A percentile compares a stretch with the other conserved stretches of the same genome.
phyloP scores from a whole-genome alignment of 1,140 invertebrate genomes.

The Lamellibrachia luymesi region DNA sequence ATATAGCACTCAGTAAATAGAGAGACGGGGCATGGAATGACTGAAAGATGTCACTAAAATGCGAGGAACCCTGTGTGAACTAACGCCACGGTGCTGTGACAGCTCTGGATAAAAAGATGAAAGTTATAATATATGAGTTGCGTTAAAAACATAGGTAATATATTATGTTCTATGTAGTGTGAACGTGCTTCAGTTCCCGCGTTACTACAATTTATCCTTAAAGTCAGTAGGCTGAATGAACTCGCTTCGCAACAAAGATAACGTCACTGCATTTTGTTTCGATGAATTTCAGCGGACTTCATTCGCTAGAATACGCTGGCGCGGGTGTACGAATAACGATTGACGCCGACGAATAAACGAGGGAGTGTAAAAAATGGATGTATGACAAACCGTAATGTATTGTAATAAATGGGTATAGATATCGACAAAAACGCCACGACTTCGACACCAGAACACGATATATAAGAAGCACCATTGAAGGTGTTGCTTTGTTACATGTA shows the following conservation, averaged over 20 bases:
- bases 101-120: not conserved
- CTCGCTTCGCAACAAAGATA: not conserved
- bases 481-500: not conserved
- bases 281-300: not conserved
- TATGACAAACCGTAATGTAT: not conserved
- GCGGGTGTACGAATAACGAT: not conserved
- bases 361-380: not conserved
- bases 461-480: not conserved
- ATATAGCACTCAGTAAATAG: too few species aligned
- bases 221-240: not conserved
- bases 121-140: not conserved
- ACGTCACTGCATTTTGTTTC: not conserved
- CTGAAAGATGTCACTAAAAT: too few species aligned
- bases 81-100: too few species aligned
- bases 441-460: not conserved
- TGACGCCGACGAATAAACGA: not conserved
- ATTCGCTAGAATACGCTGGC: not conserved
- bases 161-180: not conserved
- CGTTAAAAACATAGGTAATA: too few species aligned
- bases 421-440: not conserved
- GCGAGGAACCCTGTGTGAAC: too few species aligned
- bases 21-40: too few species aligned
- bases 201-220: not conserved
- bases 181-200: too few species aligned
- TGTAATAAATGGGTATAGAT: not conserved